Conservation (phyloP, 2,113 vertebrate genomes). For the Clarias magur region DNA sequence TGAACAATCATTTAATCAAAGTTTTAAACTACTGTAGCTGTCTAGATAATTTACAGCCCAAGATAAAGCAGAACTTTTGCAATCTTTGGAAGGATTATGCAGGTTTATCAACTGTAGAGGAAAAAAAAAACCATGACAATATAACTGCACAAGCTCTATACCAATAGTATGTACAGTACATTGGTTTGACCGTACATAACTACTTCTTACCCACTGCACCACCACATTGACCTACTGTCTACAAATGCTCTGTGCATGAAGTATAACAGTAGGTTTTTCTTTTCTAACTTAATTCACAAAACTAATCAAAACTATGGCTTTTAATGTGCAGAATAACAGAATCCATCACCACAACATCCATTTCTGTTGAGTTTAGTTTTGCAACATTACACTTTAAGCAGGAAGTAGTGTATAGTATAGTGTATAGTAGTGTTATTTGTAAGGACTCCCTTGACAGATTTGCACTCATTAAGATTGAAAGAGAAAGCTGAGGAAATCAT, state of each 20-base stretch:
- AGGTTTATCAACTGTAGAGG: too few relatives aligned
- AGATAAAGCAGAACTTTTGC: too few relatives aligned
- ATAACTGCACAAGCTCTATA: too few relatives aligned
- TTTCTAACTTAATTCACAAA: background rate
- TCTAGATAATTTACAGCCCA: too few relatives aligned
- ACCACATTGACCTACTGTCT: background rate
- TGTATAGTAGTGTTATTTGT: background rate
- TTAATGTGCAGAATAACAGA: background rate
- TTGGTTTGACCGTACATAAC: background rate
- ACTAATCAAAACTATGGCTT: background rate
- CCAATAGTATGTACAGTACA: background rate
- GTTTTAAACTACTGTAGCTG: too few relatives aligned
- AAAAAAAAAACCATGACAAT: too few relatives aligned
- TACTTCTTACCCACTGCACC: background rate
- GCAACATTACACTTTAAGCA: background rate
- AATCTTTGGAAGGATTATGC: too few relatives aligned
- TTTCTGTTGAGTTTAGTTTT: background rate
- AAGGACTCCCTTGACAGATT: slow-evolving; percentile 2
- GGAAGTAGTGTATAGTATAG: too few relatives aligned
- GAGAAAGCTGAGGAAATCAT: background rate
- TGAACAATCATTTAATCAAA: too few relatives aligned
- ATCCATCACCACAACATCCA: background rate
- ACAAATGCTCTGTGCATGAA: background rate
- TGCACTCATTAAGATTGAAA: background rate
- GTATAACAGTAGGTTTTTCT: background rate